These are phyloP conservation scores for Lasioglossum oenotherae DNA, from an alignment of 2,888 invertebrate species.

Conservation along the genomic window DNA sequence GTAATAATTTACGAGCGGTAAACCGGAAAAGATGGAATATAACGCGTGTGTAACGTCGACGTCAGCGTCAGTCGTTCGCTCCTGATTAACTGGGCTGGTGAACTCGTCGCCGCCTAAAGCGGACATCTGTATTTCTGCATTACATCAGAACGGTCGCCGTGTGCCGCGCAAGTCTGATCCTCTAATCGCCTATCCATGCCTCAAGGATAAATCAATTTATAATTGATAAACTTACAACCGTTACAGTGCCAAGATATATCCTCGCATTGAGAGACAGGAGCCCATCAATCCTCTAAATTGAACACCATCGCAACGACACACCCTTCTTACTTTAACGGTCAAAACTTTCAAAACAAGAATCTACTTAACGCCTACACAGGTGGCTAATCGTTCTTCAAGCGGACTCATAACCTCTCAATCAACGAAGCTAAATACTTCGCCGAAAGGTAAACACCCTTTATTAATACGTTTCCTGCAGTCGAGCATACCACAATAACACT, in stretches of 20 bases:
- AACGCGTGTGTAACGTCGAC: constrained; percentile 45
- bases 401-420: not conserved
- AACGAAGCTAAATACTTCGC: not conserved
- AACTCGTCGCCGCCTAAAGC: constrained; percentile 21
- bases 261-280: not conserved
- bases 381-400: not conserved
- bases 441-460: not conserved
- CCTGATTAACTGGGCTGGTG: constrained; percentile 40
- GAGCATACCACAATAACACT: not conserved
- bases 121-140: not conserved
- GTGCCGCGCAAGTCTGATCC: not conserved
- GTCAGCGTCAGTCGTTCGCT: constrained; percentile 49
- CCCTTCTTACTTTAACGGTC: not conserved
- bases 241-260: not conserved
- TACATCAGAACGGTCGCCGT: no score
- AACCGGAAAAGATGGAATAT: constrained; percentile 60
- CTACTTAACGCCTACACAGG: not conserved
- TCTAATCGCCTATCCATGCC: not conserved
- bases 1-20: constrained; percentile 58
- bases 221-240: not conserved
- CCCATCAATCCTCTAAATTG: not conserved
- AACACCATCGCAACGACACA: not conserved
- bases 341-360: not conserved
- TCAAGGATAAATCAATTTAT: constrained; percentile 13
- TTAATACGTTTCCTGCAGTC: not conserved